phyloP scores from a whole-genome alignment of 2,797 vertebrate species.

The Melanitta fusca region DNA sequence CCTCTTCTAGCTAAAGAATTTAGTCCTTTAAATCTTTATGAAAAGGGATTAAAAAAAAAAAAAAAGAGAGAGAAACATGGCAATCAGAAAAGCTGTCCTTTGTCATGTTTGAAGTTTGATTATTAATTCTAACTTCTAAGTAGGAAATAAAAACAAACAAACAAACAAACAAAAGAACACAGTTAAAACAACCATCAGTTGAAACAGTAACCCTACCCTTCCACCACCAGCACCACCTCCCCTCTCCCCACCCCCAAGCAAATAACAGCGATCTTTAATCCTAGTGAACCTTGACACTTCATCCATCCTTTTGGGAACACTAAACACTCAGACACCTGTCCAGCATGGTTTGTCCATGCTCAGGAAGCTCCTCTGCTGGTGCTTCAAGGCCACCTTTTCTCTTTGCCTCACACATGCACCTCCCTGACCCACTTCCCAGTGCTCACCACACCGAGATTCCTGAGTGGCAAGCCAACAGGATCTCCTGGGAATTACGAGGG shows the following conservation, averaged over 20 bases:
- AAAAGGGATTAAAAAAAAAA: conserved; percentile 2
- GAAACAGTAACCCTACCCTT: background rate
- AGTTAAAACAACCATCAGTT: background rate
- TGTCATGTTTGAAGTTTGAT: background rate
- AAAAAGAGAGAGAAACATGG: background rate
- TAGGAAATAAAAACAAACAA: background rate
- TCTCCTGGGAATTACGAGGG: background rate
- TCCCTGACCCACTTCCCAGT: background rate
- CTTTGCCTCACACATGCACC: background rate
- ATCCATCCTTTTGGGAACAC: background rate
- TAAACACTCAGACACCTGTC: background rate
- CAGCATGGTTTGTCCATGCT: background rate
- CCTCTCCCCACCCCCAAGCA: background rate
- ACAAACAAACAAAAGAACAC: no score
- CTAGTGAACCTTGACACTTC: background rate
- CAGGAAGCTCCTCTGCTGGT: background rate
- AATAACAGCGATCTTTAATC: background rate
- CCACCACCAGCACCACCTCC: background rate
- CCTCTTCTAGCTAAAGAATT: conserved; percentile 45
- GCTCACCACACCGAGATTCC: background rate
- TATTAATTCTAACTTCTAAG: conserved; percentile 34
- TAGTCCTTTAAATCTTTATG: conserved; percentile 46
- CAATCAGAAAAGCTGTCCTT: conserved; percentile 40
- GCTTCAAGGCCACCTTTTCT: background rate
- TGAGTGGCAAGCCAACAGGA: background rate